These are phyloP conservation scores for Amazona vittata DNA, from an alignment of 2,113 vertebrate genomes.

Conservation along the genomic window DNA sequence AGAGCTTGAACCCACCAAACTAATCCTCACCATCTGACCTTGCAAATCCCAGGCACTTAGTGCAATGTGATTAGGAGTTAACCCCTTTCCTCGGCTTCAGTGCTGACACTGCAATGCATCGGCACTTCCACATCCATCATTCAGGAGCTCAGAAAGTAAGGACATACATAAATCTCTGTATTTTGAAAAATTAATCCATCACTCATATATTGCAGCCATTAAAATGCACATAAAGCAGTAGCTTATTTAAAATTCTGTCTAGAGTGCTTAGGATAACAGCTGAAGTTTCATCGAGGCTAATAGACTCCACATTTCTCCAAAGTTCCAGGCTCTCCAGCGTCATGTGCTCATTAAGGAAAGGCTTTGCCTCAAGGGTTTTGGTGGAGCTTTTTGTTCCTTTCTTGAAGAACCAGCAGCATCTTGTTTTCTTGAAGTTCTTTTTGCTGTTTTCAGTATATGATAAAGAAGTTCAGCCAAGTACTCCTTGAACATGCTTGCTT, in stretches of 20 bases:
- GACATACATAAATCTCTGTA: constrained; percentile 17
- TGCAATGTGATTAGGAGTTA: neutral
- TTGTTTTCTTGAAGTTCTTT: neutral
- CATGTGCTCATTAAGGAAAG: neutral
- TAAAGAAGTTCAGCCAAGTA: neutral
- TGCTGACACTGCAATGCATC: neutral
- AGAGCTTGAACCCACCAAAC: neutral
- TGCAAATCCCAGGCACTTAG: neutral
- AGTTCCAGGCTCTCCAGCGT: neutral
- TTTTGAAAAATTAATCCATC: constrained; percentile 51
- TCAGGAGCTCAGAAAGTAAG: neutral
- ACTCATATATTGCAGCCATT: neutral
- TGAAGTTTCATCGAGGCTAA: constrained; percentile 7
- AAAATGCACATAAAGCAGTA: constrained; percentile 31
- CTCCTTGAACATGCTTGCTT: neutral
- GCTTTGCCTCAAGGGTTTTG: neutral
- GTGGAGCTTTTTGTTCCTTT: neutral
- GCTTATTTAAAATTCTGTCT: constrained; percentile 58
- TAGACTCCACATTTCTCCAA: neutral
- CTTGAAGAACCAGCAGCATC: neutral
- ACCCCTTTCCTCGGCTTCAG: neutral
- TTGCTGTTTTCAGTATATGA: neutral
- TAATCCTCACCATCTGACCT: neutral
- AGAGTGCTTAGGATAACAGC: constrained; percentile 36
- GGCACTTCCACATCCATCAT: neutral